Evolutionary conservation across 2,797 vertebrate genomes (phyloP), one percentile per base, ranked within the genome.

Genomic region (Rhinogobio ventralis): DNA sequence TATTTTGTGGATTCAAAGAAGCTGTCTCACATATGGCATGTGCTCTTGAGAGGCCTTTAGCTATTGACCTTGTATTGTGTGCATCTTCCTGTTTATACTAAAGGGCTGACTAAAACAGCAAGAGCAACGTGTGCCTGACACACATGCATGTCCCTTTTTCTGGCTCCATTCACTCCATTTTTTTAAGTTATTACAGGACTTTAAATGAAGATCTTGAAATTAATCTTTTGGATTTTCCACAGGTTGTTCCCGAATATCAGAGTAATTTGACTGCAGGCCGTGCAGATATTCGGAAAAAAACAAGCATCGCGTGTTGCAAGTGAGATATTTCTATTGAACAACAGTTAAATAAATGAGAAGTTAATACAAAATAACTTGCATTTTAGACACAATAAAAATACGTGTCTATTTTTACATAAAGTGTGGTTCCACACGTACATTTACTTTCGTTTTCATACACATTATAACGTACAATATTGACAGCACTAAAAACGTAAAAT

Each of bases 61-160:
- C 39, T 66, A n/a, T 67, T 73, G 69, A 62, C 68, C 28, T 82
- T 74, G 23, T 68, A 67, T 83, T 68, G 82, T 83, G 62, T 68
- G 49, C 46, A 68, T 76, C 62, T 77, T 77, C 62, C 73, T 83
- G 82, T 76, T 77, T 87, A 68, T 77, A 57, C 7, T 19, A n/a
- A 55, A 68, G 30, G 8, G 8, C 60, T 76, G 42, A 67, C 45
- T 39, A 53, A 74, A 74, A 64, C 55, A 74, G 42, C 60, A 23
- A 25, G 45, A 82, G 30, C 13, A 74, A 15, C 0, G 0, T 62
- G 28, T 62, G 39, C 28, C 39, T 53, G 66, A 69, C 33, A 80
- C 7, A 80, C 33, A 36, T 53, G 15, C 3, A 25, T 67, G 11
- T 23, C 28, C 57, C 2, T 53, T 68, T 77, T 55, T 62, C n/a